A percentile compares a stretch with the other conserved stretches of the same genome.
Conservation (phyloP, 2,797 vertebrate genomes). For the Novumbra hubbsi region DNA sequence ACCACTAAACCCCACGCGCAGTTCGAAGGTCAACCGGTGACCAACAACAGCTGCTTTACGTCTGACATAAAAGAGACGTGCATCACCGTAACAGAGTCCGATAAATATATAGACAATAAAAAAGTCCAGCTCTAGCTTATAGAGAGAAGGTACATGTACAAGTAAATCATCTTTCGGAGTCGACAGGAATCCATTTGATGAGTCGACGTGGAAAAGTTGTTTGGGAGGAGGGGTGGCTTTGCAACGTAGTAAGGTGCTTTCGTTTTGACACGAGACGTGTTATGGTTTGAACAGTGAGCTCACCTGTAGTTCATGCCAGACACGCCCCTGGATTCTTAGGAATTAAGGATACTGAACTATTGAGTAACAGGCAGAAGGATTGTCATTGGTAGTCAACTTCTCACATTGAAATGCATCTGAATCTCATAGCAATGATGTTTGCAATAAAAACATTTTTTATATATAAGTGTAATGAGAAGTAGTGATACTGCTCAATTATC, state of each 20-base stretch:
- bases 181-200: conserved; percentile 7
- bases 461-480: neutral
- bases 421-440: neutral
- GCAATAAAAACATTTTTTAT: neutral
- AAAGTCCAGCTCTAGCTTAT: conserved; percentile 60
- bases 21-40: conserved; percentile 62
- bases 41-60: conserved; percentile 57
- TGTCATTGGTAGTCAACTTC: neutral
- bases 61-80: conserved; percentile 34
- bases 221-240: neutral
- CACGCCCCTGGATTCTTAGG: conserved; percentile 54
- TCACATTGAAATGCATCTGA: neutral
- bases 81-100: conserved; percentile 29
- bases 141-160: conserved; percentile 53
- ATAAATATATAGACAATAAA: conserved; percentile 34
- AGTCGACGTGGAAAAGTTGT: neutral
- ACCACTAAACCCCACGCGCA: conserved; percentile 52
- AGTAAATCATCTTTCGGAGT: conserved; percentile 11
- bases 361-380: neutral
- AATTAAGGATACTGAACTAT: conserved; percentile 39
- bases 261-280: conserved; percentile 44
- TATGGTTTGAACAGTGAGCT: conserved; percentile 55
- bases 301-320: conserved; percentile 16
- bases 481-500: neutral
- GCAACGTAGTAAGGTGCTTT: conserved; percentile 11